Percentiles rank a stretch among this genome's conserved stretches.
These are phyloP conservation scores for Neomonachus schauinslandi DNA, from an alignment of 2,113 vertebrate genomes.

Conservation along the genomic window DNA sequence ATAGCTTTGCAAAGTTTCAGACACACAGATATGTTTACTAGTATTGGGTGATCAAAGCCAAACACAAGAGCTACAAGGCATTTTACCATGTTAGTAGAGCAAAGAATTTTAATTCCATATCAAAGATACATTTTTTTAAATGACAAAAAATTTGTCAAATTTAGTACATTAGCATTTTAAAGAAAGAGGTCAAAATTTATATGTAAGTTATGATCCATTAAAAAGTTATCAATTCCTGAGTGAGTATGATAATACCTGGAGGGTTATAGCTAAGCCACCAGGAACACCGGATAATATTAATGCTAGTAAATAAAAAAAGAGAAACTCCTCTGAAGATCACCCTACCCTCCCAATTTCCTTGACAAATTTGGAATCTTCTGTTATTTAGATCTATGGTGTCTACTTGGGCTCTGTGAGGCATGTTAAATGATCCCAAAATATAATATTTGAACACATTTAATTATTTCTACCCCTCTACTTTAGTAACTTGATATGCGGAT, in stretches of 20 bases:
- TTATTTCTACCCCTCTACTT: slow-evolving; percentile 30
- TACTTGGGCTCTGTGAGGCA: neutral
- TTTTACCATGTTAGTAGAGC: neutral
- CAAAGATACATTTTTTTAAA: neutral
- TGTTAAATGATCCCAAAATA: slow-evolving; percentile 31
- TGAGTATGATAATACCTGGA: neutral
- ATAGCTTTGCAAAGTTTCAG: slow-evolving; percentile 12
- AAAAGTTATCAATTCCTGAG: neutral
- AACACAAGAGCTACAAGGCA: neutral
- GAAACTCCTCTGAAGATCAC: neutral
- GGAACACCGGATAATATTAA: neutral
- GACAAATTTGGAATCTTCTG: neutral
- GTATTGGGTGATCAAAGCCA: slow-evolving; percentile 6
- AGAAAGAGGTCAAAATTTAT: neutral
- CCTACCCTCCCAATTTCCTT: neutral
- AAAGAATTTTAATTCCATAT: neutral
- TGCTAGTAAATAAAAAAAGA: neutral
- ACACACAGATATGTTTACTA: neutral
- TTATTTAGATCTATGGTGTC: neutral
- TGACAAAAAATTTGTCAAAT: neutral
- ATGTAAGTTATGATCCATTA: neutral
- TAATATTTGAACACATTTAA: slow-evolving; percentile 42
- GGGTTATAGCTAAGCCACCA: neutral
- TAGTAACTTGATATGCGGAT: slow-evolving; percentile 1
- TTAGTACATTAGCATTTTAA: neutral